Evolutionary conservation across 1,140 invertebrate species (phyloP).

Genomic region (Macrotrachela quadricornifera): DNA sequence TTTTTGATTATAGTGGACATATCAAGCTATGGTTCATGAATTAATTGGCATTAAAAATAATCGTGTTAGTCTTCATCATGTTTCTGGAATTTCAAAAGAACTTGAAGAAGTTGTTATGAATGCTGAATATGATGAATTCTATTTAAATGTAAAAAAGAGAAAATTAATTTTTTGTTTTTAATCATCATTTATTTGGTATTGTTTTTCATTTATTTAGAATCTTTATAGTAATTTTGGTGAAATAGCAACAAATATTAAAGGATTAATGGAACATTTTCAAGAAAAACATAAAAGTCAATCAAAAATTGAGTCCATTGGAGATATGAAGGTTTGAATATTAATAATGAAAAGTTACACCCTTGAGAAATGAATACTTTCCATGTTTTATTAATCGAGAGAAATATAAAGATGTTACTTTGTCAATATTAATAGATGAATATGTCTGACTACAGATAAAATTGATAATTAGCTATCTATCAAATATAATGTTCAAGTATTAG

Average conservation of each 20-base stretch:
- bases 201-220: conserved; percentile 42
- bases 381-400: too few relatives aligned
- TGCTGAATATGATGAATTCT: conserved; percentile 89
- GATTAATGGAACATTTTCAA: conserved; percentile 91
- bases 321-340: conserved; percentile 55
- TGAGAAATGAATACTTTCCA: too few relatives aligned
- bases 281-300: conserved; percentile 71
- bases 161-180: background rate
- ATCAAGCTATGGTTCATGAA: conserved; percentile 99
- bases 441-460: too few relatives aligned
- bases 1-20: conserved; percentile 58
- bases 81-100: conserved; percentile 52
- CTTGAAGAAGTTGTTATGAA: conserved; percentile 64
- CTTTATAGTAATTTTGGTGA: conserved; percentile 90
- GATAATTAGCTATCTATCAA: too few relatives aligned
- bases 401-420: too few relatives aligned
- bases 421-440: too few relatives aligned
- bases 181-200: conserved; percentile 8
- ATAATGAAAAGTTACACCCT: background rate
- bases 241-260: conserved; percentile 87
- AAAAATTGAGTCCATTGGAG: conserved; percentile 87
- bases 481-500: too few relatives aligned
- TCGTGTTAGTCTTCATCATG: conserved; percentile 61
- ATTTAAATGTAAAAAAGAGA: conserved; percentile 46
- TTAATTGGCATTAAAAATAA: conserved; percentile 80